Percentiles rank a stretch among this genome's conserved stretches.
phyloP scores from a whole-genome alignment of 2,797 vertebrate species.

The Diplodus sargus region DNA sequence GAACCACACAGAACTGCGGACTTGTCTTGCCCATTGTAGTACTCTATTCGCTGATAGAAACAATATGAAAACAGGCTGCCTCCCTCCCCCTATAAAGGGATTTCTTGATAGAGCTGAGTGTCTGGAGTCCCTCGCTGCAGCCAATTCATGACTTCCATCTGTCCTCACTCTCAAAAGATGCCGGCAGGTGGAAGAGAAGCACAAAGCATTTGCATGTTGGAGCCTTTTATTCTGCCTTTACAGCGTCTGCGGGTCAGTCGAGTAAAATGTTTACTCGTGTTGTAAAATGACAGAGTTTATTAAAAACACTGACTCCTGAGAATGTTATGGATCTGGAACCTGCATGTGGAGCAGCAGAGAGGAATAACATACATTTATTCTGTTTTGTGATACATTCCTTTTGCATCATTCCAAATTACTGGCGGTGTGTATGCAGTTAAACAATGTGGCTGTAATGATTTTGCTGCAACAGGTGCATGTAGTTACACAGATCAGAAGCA shows the following conservation, averaged over 20 bases:
- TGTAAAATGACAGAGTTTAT: constrained; percentile 36
- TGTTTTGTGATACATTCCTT: constrained; percentile 6
- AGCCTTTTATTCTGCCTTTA: constrained; percentile 52
- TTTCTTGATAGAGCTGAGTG: constrained; percentile 72
- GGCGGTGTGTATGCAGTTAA: not conserved
- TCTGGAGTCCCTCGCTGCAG: constrained; percentile 66
- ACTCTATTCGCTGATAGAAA: constrained; percentile 53
- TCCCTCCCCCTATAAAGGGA: constrained; percentile 66
- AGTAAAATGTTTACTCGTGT: constrained; percentile 38
- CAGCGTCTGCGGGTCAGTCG: constrained; percentile 46
- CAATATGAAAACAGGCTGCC: constrained; percentile 66
- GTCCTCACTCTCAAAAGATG: constrained; percentile 71
- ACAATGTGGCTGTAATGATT: constrained; percentile 37
- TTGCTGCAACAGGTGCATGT: constrained; percentile 64
- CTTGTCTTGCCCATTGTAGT: constrained; percentile 41
- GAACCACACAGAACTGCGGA: constrained; percentile 3
- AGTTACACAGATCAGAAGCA: constrained; percentile 54
- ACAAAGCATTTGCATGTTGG: constrained; percentile 65
- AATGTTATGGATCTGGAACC: not conserved
- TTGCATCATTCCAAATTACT: not conserved
- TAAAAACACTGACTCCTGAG: constrained; percentile 19
- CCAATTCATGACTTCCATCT: constrained; percentile 82
- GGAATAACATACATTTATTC: not conserved
- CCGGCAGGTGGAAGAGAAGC: constrained; percentile 73
- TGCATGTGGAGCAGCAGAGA: not conserved